A percentile compares a stretch with the other conserved stretches of the same genome.
Evolutionary conservation across 2,888 invertebrate genomes (phyloP).

Genomic region (Cheilosia urbana): DNA sequence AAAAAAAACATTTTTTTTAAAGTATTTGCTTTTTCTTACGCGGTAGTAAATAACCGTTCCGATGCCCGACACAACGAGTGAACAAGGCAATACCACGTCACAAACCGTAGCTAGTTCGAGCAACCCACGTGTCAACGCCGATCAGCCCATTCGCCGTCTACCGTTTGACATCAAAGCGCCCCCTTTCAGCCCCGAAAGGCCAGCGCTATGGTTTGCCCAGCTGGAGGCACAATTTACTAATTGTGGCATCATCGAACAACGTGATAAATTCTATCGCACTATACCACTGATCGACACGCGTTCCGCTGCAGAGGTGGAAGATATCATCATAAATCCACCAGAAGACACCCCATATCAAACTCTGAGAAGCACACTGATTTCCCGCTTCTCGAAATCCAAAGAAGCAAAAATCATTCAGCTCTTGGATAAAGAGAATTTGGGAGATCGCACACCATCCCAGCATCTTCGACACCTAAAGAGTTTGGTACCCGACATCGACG

Average conservation of each 20-base stretch:
- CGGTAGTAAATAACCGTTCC: no score
- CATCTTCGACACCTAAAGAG: conserved; percentile 38
- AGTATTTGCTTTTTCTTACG: no score
- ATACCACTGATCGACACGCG: conserved; percentile 1
- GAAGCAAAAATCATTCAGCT: conserved; percentile 37
- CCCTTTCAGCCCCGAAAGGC: no score
- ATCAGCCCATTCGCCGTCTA: no score
- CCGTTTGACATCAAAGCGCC: no score
- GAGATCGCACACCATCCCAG: conserved; percentile 43
- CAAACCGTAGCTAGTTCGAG: no score
- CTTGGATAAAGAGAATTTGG: conserved; percentile 19
- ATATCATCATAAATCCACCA: conserved; percentile 13
- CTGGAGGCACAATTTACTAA: no score
- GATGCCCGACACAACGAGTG: no score
- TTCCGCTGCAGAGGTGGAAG: background rate
- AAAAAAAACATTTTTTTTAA: no score
- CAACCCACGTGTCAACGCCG: no score
- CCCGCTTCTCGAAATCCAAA: conserved; percentile 30
- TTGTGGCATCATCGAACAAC: background rate
- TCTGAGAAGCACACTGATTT: conserved; percentile 30
- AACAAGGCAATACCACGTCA: no score
- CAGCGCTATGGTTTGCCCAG: no score
- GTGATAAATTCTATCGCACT: conserved; percentile 8
- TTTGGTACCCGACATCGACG: background rate
- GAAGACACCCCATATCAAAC: conserved; percentile 16